Conservation (phyloP, 2,888 invertebrate genomes). For the Caenorhabditis sp. region DNA sequence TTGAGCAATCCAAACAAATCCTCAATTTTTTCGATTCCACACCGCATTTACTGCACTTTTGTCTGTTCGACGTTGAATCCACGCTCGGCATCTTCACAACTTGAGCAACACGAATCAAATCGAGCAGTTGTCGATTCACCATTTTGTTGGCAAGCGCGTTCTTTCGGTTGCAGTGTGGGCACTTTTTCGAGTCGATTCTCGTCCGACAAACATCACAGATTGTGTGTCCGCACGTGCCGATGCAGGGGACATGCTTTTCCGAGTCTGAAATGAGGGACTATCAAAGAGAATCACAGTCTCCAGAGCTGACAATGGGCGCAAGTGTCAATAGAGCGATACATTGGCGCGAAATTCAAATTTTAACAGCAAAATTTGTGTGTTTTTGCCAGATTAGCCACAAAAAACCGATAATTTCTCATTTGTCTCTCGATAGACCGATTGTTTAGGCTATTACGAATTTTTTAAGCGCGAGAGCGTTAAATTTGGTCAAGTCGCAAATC, state of each 20-base stretch:
- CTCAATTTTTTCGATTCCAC: conserved; percentile 1
- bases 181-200: neutral
- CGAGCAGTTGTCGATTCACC: conserved; percentile 20
- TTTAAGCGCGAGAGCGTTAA: no score
- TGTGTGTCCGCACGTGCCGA: conserved; percentile 39
- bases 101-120: conserved; percentile 2
- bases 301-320: neutral
- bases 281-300: neutral
- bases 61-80: neutral
- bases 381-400: no score
- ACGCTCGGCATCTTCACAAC: neutral
- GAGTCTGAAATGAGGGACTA: conserved; percentile 21
- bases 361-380: no score
- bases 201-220: conserved; percentile 18
- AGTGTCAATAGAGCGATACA: no score
- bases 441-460: no score
- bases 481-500: no score
- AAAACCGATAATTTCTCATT: no score
- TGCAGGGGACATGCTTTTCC: conserved; percentile 13
- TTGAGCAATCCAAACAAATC: conserved; percentile 8
- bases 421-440: no score
- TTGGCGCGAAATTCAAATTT: no score
- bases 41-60: neutral
- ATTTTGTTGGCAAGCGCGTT: conserved; percentile 11
- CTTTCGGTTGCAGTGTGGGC: conserved; percentile 19